Conservation (phyloP, 37 sponge, comb jelly and placozoan species). For the Halisarca cf. caerulea region DNA sequence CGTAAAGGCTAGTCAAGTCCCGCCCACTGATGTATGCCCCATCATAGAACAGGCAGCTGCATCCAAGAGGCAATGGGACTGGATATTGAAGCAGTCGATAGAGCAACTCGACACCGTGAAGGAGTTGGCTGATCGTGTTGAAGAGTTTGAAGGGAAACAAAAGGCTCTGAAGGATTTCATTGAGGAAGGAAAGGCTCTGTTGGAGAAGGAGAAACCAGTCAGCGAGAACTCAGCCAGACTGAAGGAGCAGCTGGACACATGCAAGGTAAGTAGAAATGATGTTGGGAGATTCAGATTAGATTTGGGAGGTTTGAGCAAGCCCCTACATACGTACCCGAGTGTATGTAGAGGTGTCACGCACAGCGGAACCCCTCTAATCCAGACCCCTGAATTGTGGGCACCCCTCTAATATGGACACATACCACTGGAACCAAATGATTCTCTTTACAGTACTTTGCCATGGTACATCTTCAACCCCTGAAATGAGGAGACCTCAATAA, state of each 20-base stretch:
- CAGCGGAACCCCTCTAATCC: no score
- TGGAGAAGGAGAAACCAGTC: conserved; percentile 54
- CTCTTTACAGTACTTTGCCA: no score
- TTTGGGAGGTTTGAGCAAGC: not conserved
- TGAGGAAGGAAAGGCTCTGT: conserved; percentile 41
- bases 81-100: conserved; percentile 37
- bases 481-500: no score
- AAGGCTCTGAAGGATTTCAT: conserved; percentile 41
- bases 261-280: conserved; percentile 48
- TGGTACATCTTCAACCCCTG: no score
- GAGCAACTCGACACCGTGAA: conserved; percentile 13
- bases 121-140: conserved; percentile 44
- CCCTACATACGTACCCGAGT: no score
- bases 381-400: no score
- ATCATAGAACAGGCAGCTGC: conserved; percentile 9
- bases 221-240: conserved; percentile 38
- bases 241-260: conserved; percentile 59
- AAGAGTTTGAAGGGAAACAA: conserved; percentile 49
- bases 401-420: no score
- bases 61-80: conserved; percentile 46
- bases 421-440: no score
- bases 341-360: no score
- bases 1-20: no score
- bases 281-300: no score
- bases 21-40: not conserved